Percentiles rank a stretch among this genome's conserved stretches.
Evolutionary conservation across 64 coral and sea anemone species (phyloP).

Genomic region (Montipora sp.): DNA sequence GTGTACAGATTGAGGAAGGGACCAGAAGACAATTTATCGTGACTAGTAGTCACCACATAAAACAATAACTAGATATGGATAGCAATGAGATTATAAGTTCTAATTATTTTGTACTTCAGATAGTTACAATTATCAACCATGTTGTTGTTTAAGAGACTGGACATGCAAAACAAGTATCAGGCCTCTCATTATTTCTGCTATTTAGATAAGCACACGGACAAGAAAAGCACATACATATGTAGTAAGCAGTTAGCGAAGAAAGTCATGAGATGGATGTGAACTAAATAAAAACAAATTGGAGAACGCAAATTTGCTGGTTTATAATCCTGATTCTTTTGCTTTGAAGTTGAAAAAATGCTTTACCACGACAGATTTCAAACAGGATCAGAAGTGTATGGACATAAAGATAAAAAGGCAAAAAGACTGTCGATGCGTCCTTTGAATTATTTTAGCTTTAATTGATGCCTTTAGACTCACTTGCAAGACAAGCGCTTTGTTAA

Average conservation of each 20-base stretch:
- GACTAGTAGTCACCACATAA: neutral
- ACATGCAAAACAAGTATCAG: neutral
- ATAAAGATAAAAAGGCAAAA: slow-evolving; percentile 8
- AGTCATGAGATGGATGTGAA: neutral
- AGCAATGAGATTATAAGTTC: slow-evolving; percentile 1
- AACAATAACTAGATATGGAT: slow-evolving; percentile 18
- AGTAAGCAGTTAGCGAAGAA: neutral
- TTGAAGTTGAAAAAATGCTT: neutral
- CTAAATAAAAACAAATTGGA: slow-evolving; percentile 35
- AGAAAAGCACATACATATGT: neutral
- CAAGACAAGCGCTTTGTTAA: slow-evolving; percentile 42
- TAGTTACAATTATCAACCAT: slow-evolving; percentile 8
- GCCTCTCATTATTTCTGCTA: neutral
- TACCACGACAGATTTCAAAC: neutral
- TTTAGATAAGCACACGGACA: neutral
- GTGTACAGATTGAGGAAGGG: slow-evolving; percentile 72
- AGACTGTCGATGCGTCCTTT: slow-evolving; percentile 40
- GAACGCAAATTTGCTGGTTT: neutral
- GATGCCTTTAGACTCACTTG: slow-evolving; percentile 37
- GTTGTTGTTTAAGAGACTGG: neutral
- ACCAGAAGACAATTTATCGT: slow-evolving; percentile 23
- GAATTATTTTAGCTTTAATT: slow-evolving; percentile 59
- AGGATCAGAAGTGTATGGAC: slow-evolving; percentile 2
- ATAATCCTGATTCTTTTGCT: slow-evolving; percentile 1
- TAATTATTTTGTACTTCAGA: slow-evolving; percentile 14